A percentile compares a stretch with the other conserved stretches of the same genome.
Conservation (phyloP, 1,140 invertebrate genomes). For the Manduca sexta region DNA sequence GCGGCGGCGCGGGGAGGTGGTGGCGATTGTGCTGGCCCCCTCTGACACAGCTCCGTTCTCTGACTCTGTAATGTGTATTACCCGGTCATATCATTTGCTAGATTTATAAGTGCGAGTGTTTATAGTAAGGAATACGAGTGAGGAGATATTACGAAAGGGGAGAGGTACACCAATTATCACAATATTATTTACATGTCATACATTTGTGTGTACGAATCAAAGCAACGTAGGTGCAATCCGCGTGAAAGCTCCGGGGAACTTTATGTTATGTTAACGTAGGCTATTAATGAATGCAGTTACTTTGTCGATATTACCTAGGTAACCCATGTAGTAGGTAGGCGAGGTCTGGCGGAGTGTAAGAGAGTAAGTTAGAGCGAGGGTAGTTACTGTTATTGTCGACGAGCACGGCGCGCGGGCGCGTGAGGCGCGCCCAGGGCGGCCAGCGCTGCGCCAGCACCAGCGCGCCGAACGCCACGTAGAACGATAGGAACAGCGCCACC, state of each 20-base stretch:
- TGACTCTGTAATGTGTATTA: background rate
- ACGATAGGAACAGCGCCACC: conserved; percentile 37
- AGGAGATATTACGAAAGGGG: no score
- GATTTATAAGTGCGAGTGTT: background rate
- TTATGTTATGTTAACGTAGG: background rate
- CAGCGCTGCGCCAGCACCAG: conserved; percentile 49
- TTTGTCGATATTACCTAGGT: no score
- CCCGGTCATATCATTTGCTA: no score
- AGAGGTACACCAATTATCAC: no score
- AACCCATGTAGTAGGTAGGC: no score
- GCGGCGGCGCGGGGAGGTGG: conserved; percentile 12
- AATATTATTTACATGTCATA: no score
- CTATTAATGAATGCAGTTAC: background rate
- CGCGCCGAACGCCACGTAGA: conserved; percentile 42
- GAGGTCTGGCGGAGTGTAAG: no score
- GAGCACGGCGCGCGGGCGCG: conserved; percentile 40
- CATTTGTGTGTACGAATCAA: no score
- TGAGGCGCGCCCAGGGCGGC: conserved; percentile 27
- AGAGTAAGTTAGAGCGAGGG: no score
- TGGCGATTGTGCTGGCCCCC: background rate
- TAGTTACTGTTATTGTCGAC: conserved; percentile 12
- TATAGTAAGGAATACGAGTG: no score
- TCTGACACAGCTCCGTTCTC: conserved; percentile 3
- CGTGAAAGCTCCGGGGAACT: no score
- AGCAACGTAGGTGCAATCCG: no score